Evolutionary conservation across 2,113 vertebrate species (phyloP), one percentile per base, ranked within the genome.

Genomic region (Progne subis): DNA sequence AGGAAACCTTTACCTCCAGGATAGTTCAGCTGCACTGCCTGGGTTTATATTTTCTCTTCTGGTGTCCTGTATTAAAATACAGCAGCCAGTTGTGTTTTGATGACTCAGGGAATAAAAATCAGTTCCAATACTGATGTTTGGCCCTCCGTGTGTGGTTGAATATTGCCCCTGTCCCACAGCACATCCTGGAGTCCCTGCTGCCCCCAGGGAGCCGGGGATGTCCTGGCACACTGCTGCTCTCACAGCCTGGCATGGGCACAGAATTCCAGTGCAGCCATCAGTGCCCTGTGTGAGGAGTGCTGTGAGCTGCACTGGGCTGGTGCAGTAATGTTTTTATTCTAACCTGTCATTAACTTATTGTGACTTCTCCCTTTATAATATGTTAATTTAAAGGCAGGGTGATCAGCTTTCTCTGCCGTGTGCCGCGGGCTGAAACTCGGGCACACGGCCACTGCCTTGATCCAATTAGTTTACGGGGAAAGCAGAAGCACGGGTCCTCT

Each of bases 381-480:
- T 39, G 64, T 55, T 88, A 61, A 96, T 94, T 84, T 77, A 44
- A 71, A 85, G 84, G 57, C 32, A 50, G 65, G 11, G 50, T 21
- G 84, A 72, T 94, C 70, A 37, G 39, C 78, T 61, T 91, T 93
- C 69, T 39, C 31, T 0, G 21, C 74, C 37, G 6, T 4, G 23
- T 0, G 1, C 57, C 0, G 0, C 19, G 8, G 43, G n/a, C 70
- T 84, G 71, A 32, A 71, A 53, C 72, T 8, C 2, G 60, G 83
- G 64, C 89, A 25, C 37, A 3, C 56, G 31, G 72, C 70, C 61
- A 19, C 53, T 34, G 78, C 14, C 87, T 68, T 28, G 78, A 90
- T 79, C 28, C 75, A 69, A 0, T 56, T 25, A 75, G 47, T 52
- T 91, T 32, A 37, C 44, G 64, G 83, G 83, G 72, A 46, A 86